phyloP scores from a whole-genome alignment of 2,113 vertebrate genomes.

The Riparia riparia region DNA sequence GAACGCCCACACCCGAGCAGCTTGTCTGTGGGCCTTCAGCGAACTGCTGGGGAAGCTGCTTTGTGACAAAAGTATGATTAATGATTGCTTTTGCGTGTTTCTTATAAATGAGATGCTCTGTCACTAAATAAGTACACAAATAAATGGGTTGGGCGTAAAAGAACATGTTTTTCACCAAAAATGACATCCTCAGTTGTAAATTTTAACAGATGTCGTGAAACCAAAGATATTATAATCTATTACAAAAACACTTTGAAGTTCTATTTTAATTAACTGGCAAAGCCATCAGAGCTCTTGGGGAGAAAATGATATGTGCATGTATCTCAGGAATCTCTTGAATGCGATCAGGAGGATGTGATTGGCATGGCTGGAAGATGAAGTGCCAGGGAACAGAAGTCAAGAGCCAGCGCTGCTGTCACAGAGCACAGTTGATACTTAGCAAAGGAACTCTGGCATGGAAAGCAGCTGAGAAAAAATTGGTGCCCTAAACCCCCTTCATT shows the following conservation, averaged over 20 bases:
- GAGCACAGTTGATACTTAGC: fast-evolving
- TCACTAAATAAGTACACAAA: constrained; percentile 61
- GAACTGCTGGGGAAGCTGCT: constrained; percentile 24
- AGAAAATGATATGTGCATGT: background rate
- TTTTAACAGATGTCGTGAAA: constrained; percentile 51
- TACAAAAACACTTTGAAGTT: constrained; percentile 17
- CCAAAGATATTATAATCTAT: constrained; percentile 24
- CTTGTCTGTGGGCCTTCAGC: background rate
- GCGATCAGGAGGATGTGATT: background rate
- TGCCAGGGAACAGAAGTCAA: background rate
- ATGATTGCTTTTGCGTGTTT: constrained; percentile 52
- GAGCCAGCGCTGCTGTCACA: background rate
- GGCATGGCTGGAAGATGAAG: background rate
- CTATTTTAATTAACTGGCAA: constrained; percentile 58
- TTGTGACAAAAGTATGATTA: constrained; percentile 54
- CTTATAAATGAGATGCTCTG: constrained; percentile 44
- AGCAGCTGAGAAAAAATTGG: background rate
- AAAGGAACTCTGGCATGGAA: background rate
- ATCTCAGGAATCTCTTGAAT: background rate
- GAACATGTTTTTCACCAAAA: constrained; percentile 43
- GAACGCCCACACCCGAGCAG: background rate
- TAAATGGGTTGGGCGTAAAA: constrained; percentile 53
- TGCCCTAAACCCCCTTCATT: fast-evolving
- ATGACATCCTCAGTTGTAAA: constrained; percentile 43
- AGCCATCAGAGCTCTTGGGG: background rate